Conservation (phyloP, 2,888 invertebrate species). For the Lutraria lutraria region DNA sequence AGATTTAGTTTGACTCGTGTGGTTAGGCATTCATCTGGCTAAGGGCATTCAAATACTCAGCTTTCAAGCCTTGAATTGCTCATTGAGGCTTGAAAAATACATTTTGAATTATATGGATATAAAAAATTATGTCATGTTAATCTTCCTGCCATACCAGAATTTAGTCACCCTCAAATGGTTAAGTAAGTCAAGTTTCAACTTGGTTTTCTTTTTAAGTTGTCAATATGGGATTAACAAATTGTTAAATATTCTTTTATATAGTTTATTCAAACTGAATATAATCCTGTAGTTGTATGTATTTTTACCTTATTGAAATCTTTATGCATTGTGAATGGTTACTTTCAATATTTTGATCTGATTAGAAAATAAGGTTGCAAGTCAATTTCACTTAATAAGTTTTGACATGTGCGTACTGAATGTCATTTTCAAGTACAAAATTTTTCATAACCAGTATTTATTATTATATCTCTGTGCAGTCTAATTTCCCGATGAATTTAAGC, state of each 20-base stretch:
- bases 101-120: neutral
- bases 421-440: neutral
- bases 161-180: constrained; percentile 28
- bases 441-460: neutral
- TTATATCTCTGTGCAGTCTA: too few species aligned
- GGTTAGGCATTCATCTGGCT: neutral
- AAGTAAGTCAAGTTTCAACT: constrained; percentile 27
- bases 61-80: neutral
- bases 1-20: neutral
- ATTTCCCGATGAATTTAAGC: neutral
- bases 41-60: neutral
- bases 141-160: constrained; percentile 4
- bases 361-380: constrained; percentile 32
- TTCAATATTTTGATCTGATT: constrained; percentile 60
- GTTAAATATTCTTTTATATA: constrained; percentile 12
- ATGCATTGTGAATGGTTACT: constrained; percentile 30
- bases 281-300: constrained; percentile 33
- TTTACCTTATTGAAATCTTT: constrained; percentile 37
- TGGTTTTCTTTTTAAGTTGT: constrained; percentile 1
- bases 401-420: constrained; percentile 14
- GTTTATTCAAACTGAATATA: constrained; percentile 18
- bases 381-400: constrained; percentile 21
- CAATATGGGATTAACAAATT: constrained; percentile 34
- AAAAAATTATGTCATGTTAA: constrained; percentile 13
- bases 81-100: neutral